Base-by-base conservation (phyloP, 2,888 invertebrate species). In the Erebia aethiops region DNA sequence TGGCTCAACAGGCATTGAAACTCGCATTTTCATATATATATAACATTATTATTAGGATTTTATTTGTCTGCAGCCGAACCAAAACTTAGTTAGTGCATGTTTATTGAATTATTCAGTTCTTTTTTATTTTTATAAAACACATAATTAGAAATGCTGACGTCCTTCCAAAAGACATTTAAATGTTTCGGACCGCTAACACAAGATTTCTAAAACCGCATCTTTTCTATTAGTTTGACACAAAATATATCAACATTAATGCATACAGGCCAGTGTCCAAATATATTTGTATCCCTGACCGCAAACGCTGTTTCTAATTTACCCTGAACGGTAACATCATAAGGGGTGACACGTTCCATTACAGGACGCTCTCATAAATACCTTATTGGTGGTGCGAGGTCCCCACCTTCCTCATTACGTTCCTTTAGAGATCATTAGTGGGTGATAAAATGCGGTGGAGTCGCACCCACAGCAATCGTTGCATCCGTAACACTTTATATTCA, bases 281-380 rank as follows among this genome's bases (percentile, higher is more conserved):
- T 61, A 69, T 74, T 73, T 72, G 74, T 71, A 16, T 60, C 52
- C 73, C 70, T 71, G 64, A 70, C 75, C 76, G 62, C 71, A 68
- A 74, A 75, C 76, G 77, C 74, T 76, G 78, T 77, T 77, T 79
- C 80, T 79, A 80, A 80, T 81, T 67, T 83, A 83, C 83, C 81
- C 77, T 75, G 79, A 79, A 80, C 80, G 80, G 77, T 85, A 85
- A 84, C 49, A 62, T 62, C 14, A 62, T 84, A 81, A 81, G 80
- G 79, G 80, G 80, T 80, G 85, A 84, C 89, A 86, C 85, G 83
- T 82, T 84, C 88, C 89, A 91, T 91, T 91, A 91, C 83, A 83
- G 86, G 88, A 86, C 82, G 87, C 83, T 89, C 90, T 89, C 90
- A 91, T 91, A 91, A 91, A 91, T 91, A 91, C 87, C 89, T 91